Evolutionary conservation across 2,113 vertebrate species (phyloP), one percentile per base, ranked within the genome.

Genomic region (Brachyhypopomus gauderio): DNA sequence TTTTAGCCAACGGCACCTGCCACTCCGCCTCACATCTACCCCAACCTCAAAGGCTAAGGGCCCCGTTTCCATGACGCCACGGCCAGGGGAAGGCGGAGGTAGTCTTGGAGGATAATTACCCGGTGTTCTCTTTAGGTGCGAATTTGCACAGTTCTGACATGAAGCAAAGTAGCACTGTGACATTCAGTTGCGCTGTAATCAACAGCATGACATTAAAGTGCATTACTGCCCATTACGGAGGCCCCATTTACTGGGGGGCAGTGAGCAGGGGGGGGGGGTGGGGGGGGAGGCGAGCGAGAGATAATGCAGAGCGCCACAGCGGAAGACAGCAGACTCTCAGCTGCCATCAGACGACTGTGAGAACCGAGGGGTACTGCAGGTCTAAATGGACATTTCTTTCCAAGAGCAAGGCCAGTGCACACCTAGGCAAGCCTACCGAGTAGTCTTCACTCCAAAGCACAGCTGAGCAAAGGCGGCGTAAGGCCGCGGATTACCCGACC

Each of bases 161-260:
- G 69, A 77, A 83, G 84, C 81, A 66, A 62, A 79, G 81, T 14
- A 16, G 38, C 78, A 41, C 62, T 38, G 73, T 86, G 85, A 80
- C 85, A 81, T 86, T 86, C 85, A 81, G 77, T 70, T 59, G 74
- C 60, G 27, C 81, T 75, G 78, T 80, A 86, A 86, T 86, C 85
- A 86, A 80, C 85, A 80, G 74, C 78, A 41, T 77, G 81, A 81
- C 85, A 72, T 80, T 83, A 78, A 85, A 77, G 78, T 83, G 85
- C 82, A 86, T 86, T 86, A 81, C 85, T 83, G 85, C 78, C 85
- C 85, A 86, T 80, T 81, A 86, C 69, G 48, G 38, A 73, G 38
- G 81, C 60, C 41, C 62, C 77, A 82, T 84, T 84, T 78, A 77
- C 60, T 77, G 62, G 52, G 30, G 73, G 77, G 83, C 20, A 59